Percentiles rank a stretch among this genome's conserved stretches.
phyloP scores from a whole-genome alignment of 2,113 vertebrate species.

The Pachypanchax playfairii region DNA sequence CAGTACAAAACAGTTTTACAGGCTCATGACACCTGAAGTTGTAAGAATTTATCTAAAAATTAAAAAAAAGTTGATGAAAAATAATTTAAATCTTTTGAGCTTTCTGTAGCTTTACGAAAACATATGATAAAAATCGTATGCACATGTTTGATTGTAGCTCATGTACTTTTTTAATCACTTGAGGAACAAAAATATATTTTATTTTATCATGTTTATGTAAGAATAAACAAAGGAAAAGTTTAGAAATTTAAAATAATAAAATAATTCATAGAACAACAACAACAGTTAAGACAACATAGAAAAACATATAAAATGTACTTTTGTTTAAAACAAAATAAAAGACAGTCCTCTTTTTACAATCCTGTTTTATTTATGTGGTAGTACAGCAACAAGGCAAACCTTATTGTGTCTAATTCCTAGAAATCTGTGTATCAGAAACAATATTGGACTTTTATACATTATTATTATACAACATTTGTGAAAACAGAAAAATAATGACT shows the following conservation, averaged over 20 bases:
- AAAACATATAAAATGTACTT: neutral
- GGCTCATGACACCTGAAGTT: neutral
- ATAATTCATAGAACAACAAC: neutral
- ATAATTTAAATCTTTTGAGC: neutral
- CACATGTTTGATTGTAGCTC: neutral
- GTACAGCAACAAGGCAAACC: neutral
- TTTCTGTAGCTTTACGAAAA: neutral
- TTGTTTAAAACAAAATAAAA: neutral
- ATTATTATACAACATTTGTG: too few species aligned
- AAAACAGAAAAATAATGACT: too few species aligned
- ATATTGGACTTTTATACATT: too few species aligned
- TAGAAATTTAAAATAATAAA: accelerated
- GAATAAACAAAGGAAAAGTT: neutral
- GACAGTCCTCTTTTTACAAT: neutral
- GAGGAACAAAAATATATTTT: neutral
- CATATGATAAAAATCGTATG: neutral
- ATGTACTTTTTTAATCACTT: neutral
- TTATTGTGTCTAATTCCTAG: conserved; percentile 19
- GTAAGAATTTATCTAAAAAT: neutral
- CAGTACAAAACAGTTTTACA: neutral
- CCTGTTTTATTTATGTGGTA: neutral
- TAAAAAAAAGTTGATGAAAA: neutral
- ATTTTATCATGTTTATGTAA: neutral
- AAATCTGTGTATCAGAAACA: neutral
- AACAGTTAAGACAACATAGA: too few species aligned